Conservation (phyloP, 92 coral and sea anemone genomes). For the Palythoa heliodiscus region DNA sequence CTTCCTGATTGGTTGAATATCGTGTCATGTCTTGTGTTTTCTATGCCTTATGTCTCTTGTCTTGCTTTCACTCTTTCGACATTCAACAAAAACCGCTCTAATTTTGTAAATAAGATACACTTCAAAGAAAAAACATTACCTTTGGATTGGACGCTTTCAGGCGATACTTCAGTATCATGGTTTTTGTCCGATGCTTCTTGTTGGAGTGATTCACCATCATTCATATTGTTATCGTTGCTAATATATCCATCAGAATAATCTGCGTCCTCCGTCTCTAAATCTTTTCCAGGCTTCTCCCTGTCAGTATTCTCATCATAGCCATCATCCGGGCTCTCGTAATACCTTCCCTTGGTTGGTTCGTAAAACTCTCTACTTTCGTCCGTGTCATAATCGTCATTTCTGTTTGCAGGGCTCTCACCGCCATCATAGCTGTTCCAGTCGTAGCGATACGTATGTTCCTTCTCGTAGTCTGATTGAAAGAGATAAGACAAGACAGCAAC, state of each 20-base stretch:
- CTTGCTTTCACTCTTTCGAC: background rate
- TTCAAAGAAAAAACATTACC: background rate
- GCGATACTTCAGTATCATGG: background rate
- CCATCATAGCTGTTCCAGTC: conserved; percentile 25
- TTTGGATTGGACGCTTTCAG: conserved; percentile 7
- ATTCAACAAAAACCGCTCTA: background rate
- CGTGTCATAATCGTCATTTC: background rate
- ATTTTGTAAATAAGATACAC: background rate
- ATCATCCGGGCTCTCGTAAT: conserved; percentile 22
- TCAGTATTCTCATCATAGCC: background rate
- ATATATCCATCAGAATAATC: conserved; percentile 4
- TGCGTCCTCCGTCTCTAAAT: background rate
- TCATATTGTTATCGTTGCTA: background rate
- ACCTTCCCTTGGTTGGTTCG: conserved; percentile 5
- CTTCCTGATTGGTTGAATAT: no score
- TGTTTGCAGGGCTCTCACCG: background rate
- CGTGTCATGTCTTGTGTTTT: no score
- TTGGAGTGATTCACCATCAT: background rate
- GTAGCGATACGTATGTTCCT: conserved; percentile 4
- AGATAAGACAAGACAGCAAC: background rate
- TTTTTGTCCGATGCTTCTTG: background rate
- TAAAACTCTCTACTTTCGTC: conserved; percentile 7
- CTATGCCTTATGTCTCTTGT: no score
- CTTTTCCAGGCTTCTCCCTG: background rate
- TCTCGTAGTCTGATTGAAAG: conserved; percentile 11